These are phyloP conservation scores for Siderastrea siderea DNA, from an alignment of 92 coral and sea anemone genomes.

Conservation along the genomic window DNA sequence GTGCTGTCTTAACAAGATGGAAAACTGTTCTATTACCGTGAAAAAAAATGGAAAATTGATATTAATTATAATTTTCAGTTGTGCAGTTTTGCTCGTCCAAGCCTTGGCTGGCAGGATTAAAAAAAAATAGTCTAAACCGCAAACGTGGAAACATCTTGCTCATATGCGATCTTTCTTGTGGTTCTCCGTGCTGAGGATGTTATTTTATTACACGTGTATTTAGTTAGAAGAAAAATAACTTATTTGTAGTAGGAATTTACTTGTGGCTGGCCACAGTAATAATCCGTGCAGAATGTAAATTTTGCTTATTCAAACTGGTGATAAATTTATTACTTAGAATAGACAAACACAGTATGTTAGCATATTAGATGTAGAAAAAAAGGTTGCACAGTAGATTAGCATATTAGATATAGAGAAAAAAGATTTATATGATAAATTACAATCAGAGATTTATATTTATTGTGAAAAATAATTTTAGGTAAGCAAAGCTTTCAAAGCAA, in stretches of 20 bases:
- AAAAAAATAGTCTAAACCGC: neutral
- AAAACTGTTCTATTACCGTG: neutral
- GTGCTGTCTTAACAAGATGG: too few species aligned
- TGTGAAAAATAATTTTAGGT: neutral
- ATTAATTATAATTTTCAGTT: too few species aligned
- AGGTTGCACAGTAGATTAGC: neutral
- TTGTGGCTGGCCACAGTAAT: slow-evolving; percentile 50
- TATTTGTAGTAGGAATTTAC: slow-evolving; percentile 1
- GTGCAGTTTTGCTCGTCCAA: neutral
- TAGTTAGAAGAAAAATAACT: neutral
- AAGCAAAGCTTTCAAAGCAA: neutral
- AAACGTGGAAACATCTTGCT: neutral
- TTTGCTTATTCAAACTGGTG: neutral
- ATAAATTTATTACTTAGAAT: neutral
- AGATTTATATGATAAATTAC: too few species aligned
- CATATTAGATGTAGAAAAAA: neutral
- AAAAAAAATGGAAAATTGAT: neutral
- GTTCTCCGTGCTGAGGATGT: neutral
- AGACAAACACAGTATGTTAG: neutral
- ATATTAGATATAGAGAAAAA: slow-evolving; percentile 8
- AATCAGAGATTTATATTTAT: neutral
- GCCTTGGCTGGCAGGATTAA: neutral
- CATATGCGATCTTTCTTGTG: neutral
- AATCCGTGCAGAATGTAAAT: neutral
- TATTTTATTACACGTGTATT: neutral